Evolutionary conservation across 2,888 invertebrate genomes (phyloP).

Genomic region (Cosmia pyralina): DNA sequence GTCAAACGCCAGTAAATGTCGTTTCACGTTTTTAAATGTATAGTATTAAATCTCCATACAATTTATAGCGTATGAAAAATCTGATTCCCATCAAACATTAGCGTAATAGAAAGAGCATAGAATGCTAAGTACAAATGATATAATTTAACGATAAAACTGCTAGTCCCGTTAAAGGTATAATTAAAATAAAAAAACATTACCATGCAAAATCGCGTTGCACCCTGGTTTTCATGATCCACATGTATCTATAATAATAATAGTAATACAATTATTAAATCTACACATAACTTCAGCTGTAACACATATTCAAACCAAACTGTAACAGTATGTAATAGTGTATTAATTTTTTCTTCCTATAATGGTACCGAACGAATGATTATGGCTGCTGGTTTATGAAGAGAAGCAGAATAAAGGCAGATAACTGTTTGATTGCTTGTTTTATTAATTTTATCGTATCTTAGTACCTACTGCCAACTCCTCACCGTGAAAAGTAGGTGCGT

Average conservation of each 20-base stretch:
- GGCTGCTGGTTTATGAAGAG: slow-evolving; percentile 89
- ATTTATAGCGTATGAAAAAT: slow-evolving; percentile 75
- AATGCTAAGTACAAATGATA: slow-evolving; percentile 89
- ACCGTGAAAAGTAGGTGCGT: neutral
- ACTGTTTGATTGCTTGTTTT: slow-evolving; percentile 89
- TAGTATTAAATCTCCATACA: slow-evolving; percentile 50
- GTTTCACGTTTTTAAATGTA: slow-evolving; percentile 47
- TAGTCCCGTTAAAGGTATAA: slow-evolving; percentile 86
- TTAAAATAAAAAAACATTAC: slow-evolving; percentile 76
- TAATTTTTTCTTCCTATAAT: slow-evolving; percentile 89
- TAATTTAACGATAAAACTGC: slow-evolving; percentile 86
- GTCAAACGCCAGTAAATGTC: slow-evolving; percentile 40
- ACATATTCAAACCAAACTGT: slow-evolving; percentile 90
- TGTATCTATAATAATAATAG: slow-evolving; percentile 88
- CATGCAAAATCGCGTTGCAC: slow-evolving; percentile 86
- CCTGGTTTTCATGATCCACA: slow-evolving; percentile 89
- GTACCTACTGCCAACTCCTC: neutral
- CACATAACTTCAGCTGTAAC: slow-evolving; percentile 89
- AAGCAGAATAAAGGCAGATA: slow-evolving; percentile 90
- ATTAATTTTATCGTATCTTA: slow-evolving; percentile 64
- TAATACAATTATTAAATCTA: slow-evolving; percentile 87
- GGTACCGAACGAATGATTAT: slow-evolving; percentile 89
- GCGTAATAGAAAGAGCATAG: slow-evolving; percentile 88
- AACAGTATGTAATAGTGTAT: slow-evolving; percentile 89
- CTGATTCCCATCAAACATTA: slow-evolving; percentile 87